Base-by-base conservation (phyloP, 2,797 vertebrate species). In the Anas capensis region DNA sequence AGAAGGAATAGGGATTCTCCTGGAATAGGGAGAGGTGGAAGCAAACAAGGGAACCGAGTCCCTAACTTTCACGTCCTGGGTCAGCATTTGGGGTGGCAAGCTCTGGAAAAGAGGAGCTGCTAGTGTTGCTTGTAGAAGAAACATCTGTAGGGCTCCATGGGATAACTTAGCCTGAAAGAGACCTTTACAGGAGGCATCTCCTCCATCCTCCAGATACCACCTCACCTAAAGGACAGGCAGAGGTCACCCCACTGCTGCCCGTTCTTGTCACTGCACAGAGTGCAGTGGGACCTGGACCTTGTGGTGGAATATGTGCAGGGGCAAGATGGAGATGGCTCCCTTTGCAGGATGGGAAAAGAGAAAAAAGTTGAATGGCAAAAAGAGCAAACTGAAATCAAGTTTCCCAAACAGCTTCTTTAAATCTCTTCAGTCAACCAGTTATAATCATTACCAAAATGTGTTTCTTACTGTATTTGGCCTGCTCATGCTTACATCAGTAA, bases 381-480 rank as follows among this genome's bases (percentile, higher is more conserved):
- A 42, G 3, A n/a, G 5, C 6, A 36, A 40, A 14, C 2, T 65
- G 46, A 69, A 66, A 29, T 12, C 40, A 60, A 5, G 6, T 71
- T 1, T 86, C 29, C 3, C 9, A 38, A 1, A 49, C 9, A 46
- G 14, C 26, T 72, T 81, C 11, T 53, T 82, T 33, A 36, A 58
- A 24, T 36, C 20, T 81, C 33, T 84, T 29, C 26, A 24, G 13
- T 49, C 68, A 5, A 6, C 7, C 56, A 23, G 11, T 75, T 72
- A 54, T 0, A 3, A 58, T 33, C 44, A 51, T 14, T 58, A 56
- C 3, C 31, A 40, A 88, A 86, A 79, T 5, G 1, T 0, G 0
- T 62, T 0, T 0, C 49, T 88, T 78, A 27, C 10, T 81, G 48
- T 64, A 68, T 6, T 34, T 61, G 31, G 8, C 44, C 34, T 90